Base-by-base conservation (phyloP, 2,797 vertebrate genomes). In the Typhlichthys subterraneus region DNA sequence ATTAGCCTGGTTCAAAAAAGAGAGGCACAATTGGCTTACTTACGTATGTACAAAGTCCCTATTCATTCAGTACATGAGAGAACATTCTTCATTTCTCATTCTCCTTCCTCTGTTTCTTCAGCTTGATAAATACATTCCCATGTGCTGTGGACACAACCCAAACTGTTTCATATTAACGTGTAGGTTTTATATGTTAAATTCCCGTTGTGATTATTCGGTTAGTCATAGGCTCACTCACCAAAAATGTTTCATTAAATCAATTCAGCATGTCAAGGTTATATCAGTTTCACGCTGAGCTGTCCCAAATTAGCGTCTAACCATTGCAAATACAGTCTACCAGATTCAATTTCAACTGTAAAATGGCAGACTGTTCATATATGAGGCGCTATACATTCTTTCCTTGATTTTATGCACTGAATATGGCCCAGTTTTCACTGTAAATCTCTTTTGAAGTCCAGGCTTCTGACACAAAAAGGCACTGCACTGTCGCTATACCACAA, bases 1-100 rank as follows among this genome's bases (percentile, higher is more conserved):
- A 88, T 90, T 89, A 90, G 80, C 69, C 63, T 11, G 69, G 76
- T 85, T 73, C 53, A 69, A 86, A 87, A 88, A 81, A 83, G 77
- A 84, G 80, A 75, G 77, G 62, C 75, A 68, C 76, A 71, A 68
- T 79, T 85, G 83, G 82, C 79, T 79, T 46, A 45, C 33, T 48
- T 74, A 73, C 68, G 71, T 66, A 76, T 67, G 1, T 23, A 91
- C 87, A 90, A 85, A 83, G 87, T 84, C 68, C 53, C 79, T 73
- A 87, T 91, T 92, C 87, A 90, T 90, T 74, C 38, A 42, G 38
- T 42, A 42, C 61, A 12, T 17, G 10, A 72, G 69, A 64, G 67
- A 74, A 68, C 67, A 12, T 55, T 64, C 65, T 69, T 52, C 19
- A 49, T 57, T 65, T 49, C 63, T 63, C 70, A 45, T 68, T 66